A percentile compares a stretch with the other conserved stretches of the same genome.
Conservation (phyloP, 1,140 invertebrate genomes). For the Venturia canescens region DNA sequence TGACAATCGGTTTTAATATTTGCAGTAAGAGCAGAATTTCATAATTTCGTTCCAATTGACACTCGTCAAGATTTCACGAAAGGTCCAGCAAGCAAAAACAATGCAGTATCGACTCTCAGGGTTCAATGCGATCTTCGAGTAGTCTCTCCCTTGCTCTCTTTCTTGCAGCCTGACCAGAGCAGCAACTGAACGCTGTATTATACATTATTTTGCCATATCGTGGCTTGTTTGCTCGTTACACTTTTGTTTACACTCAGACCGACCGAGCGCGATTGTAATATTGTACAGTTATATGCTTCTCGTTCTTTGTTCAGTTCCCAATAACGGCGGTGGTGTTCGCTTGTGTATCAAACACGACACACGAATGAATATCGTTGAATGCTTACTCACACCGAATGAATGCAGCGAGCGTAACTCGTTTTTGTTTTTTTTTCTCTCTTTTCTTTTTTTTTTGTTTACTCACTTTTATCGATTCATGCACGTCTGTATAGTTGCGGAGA, state of each 20-base stretch:
- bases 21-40: too few species aligned
- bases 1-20: too few species aligned
- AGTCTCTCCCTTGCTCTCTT: constrained; percentile 20
- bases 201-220: constrained; percentile 47
- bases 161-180: background rate
- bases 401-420: background rate
- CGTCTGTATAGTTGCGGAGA: background rate
- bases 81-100: constrained; percentile 23
- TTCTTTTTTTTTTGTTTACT: background rate
- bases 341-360: constrained; percentile 15
- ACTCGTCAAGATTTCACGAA: background rate
- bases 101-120: constrained; percentile 59
- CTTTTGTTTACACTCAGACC: constrained; percentile 37
- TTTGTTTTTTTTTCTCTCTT: background rate
- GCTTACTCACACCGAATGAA: background rate
- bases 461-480: background rate
- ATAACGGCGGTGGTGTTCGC: background rate
- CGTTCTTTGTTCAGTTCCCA: constrained; percentile 11
- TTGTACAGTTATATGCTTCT: constrained; percentile 29
- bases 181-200: constrained; percentile 38
- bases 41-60: background rate
- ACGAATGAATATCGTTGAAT: constrained; percentile 15
- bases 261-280: constrained; percentile 49
- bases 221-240: constrained; percentile 49
- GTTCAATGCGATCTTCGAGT: constrained; percentile 71